Conservation (phyloP, 2,888 invertebrate genomes). For the Achlya flavicornis region DNA sequence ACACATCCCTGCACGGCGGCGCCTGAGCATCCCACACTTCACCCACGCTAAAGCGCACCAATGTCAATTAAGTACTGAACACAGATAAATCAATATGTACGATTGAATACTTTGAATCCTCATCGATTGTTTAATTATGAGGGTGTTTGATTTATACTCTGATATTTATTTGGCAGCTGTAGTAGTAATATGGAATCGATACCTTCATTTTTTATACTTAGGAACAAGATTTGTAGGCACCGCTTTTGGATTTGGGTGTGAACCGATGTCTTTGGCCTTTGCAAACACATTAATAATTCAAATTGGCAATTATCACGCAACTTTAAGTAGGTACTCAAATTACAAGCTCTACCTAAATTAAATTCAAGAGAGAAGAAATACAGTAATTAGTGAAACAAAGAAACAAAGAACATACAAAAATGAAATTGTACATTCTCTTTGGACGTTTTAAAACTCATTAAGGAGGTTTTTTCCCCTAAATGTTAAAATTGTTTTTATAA, state of each 20-base stretch:
- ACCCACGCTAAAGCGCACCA: slow-evolving; percentile 41
- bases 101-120: slow-evolving; percentile 16
- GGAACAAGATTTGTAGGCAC: slow-evolving; percentile 10
- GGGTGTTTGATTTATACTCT: slow-evolving; percentile 62
- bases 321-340: slow-evolving; percentile 12
- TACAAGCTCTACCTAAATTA: neutral
- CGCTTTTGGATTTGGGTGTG: slow-evolving; percentile 24
- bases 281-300: slow-evolving; percentile 22
- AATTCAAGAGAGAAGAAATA: neutral
- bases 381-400: slow-evolving; percentile 8
- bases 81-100: slow-evolving; percentile 55
- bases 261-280: slow-evolving; percentile 26
- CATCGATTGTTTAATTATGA: slow-evolving; percentile 55
- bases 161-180: slow-evolving; percentile 19
- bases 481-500: neutral
- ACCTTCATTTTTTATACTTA: slow-evolving; percentile 20
- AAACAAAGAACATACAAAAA: slow-evolving; percentile 8
- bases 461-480: neutral
- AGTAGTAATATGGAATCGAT: slow-evolving; percentile 25
- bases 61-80: slow-evolving; percentile 35
- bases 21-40: slow-evolving; percentile 57
- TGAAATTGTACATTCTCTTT: slow-evolving; percentile 6
- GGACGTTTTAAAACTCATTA: slow-evolving; percentile 6
- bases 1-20: slow-evolving; percentile 30
- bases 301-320: slow-evolving; percentile 26